phyloP scores from a whole-genome alignment of 1,140 invertebrate genomes.

The Drosophila tani region DNA sequence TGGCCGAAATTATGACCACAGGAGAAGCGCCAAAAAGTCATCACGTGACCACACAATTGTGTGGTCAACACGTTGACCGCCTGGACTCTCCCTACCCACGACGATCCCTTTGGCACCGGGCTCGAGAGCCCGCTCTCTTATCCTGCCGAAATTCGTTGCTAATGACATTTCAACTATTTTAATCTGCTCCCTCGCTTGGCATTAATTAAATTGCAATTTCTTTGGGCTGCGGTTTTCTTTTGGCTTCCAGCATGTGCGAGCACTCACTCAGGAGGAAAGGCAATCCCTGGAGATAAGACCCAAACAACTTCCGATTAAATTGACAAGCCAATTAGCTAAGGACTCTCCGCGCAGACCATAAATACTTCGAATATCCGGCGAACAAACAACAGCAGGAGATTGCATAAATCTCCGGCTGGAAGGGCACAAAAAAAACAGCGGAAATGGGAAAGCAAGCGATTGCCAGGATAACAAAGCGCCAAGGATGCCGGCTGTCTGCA shows the following conservation, averaged over 20 bases:
- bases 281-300: constrained; percentile 19
- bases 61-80: constrained; percentile 49
- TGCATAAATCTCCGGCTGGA: constrained; percentile 69
- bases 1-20: constrained; percentile 56
- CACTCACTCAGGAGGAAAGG: not conserved
- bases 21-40: constrained; percentile 63
- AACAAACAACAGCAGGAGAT: constrained; percentile 45
- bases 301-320: constrained; percentile 45
- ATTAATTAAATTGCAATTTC: constrained; percentile 44
- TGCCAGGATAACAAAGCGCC: constrained; percentile 53
- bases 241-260: constrained; percentile 8
- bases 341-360: constrained; percentile 45
- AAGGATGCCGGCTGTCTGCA: constrained; percentile 53
- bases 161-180: constrained; percentile 70
- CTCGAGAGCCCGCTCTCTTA: not conserved
- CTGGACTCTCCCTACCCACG: not conserved
- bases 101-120: constrained; percentile 33
- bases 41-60: constrained; percentile 75
- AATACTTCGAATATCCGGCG: constrained; percentile 52
- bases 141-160: constrained; percentile 36
- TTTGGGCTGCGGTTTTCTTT: constrained; percentile 28
- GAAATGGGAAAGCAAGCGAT: constrained; percentile 15
- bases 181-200: constrained; percentile 36
- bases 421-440: constrained; percentile 10
- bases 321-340: constrained; percentile 58